These are phyloP conservation scores for Maniola jurtina DNA, from an alignment of 1,140 invertebrate species.

Conservation along the genomic window DNA sequence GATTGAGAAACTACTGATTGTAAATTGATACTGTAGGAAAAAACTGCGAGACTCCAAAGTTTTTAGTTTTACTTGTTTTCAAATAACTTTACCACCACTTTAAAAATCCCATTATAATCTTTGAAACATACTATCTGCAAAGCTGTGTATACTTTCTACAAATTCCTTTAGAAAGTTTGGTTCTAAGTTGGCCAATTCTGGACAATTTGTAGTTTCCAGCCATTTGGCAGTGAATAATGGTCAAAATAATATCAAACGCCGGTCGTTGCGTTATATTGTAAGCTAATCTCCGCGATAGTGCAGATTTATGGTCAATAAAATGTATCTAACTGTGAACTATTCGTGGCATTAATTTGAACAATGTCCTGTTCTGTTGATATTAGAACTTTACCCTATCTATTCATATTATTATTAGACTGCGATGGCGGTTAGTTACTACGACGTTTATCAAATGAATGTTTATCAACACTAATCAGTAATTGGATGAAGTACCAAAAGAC, in stretches of 20 bases:
- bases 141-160: no score
- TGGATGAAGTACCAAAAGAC: no score
- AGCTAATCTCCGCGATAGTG: constrained; percentile 13
- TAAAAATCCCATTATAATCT: no score
- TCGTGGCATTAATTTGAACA: constrained; percentile 13
- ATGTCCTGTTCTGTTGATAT: not conserved
- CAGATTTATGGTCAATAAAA: constrained; percentile 15
- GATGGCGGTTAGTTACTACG: no score
- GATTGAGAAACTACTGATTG: no score
- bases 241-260: constrained; percentile 16
- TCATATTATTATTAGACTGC: not conserved
- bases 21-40: no score
- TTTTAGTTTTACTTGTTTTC: no score
- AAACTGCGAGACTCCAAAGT: no score
- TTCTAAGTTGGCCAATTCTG: constrained; percentile 6
- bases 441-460: no score
- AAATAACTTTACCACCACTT: no score
- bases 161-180: not conserved
- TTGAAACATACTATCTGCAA: no score
- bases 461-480: no score
- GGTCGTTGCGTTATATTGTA: constrained; percentile 14
- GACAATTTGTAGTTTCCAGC: constrained; percentile 2
- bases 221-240: constrained; percentile 12
- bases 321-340: constrained; percentile 12
- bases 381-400: not conserved